Base-by-base conservation (phyloP, 1,140 invertebrate genomes). In the Delia radicum region DNA sequence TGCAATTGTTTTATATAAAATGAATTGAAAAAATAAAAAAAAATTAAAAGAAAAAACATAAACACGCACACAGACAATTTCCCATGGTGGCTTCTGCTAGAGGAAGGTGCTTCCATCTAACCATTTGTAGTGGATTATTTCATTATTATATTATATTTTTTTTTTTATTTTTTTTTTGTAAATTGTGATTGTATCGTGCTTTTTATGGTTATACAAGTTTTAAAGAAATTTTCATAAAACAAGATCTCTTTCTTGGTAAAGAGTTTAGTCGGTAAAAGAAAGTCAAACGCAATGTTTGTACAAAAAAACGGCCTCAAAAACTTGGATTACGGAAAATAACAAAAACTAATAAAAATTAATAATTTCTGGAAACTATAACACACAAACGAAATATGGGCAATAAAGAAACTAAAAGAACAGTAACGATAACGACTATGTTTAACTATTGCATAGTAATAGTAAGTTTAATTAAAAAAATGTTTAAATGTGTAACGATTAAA, bases 231-330 rank as follows among this genome's bases (percentile, higher is more conserved):
- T 75, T 72, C 74, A 75, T 75, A 75, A 75, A 75, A 75, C 74
- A 75, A 75, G 74, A 75, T 69, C 74, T 71, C 82, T 84, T 84
- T 84, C 82, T 81, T 84, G 82, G 74, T 48, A 37, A 78, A 77
- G 77, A 78, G 81, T 80, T 84, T 81, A 84, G 82, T 84, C 81
- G 82, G 80, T 80, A 79, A 84, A 84, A 84, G 82, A 84, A 84
- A 84, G 82, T 84, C 82, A 26, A 76, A 48, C 65, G 65, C 18
- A 69, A 69, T 69, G 65, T 69, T 69, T 69, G 29, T 21, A 69
- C 29, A 69, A 33, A 15, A 69, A 69, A 69, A 63, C 26, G 15
- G 33, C 33, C 33, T 37, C 8, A 7, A 37, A 37, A 37, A 18
- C 48, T 21, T n/a, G n/a, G 18, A 55, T 55, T 55, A 55, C n/a